A percentile compares a stretch with the other conserved stretches of the same genome.
These are phyloP conservation scores for Ricordea florida DNA, from an alignment of 92 coral and sea anemone species.

Conservation along the genomic window DNA sequence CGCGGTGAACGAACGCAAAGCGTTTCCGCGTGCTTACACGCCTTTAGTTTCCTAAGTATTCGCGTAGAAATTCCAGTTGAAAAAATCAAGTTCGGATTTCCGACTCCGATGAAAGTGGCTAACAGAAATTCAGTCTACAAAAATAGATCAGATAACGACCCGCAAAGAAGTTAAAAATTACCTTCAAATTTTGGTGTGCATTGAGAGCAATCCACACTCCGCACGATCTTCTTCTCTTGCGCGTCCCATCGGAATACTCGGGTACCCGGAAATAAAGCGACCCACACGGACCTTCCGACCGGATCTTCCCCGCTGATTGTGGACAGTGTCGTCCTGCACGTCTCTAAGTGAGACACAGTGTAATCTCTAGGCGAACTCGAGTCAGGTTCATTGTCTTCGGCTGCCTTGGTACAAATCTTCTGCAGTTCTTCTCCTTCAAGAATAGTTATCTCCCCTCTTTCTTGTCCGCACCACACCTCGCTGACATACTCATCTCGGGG, in stretches of 20 bases:
- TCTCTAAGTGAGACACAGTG: constrained; percentile 92
- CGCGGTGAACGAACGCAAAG: too few species aligned
- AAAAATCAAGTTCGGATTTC: too few species aligned
- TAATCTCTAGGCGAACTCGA: constrained; percentile 69
- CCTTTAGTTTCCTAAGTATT: too few species aligned
- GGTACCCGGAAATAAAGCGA: constrained; percentile 95
- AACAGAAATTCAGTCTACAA: too few species aligned
- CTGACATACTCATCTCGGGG: constrained; percentile 49
- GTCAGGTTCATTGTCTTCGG: constrained; percentile 89
- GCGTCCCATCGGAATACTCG: constrained; percentile 99
- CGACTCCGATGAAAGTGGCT: too few species aligned
- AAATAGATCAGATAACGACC: not conserved
- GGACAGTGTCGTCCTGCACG: constrained; percentile 80
- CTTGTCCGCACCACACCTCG: constrained; percentile 97
- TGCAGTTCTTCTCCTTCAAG: constrained; percentile 87
- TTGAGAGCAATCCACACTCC: constrained; percentile 93
- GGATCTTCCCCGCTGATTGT: constrained; percentile 45
- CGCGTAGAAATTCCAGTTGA: too few species aligned
- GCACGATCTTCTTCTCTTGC: constrained; percentile 81
- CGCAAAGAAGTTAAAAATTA: constrained; percentile 5
- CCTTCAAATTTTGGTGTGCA: constrained; percentile 90
- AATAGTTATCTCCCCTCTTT: constrained; percentile 84
- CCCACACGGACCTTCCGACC: constrained; percentile 88
- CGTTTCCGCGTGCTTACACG: too few species aligned
- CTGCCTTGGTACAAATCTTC: constrained; percentile 76